Evolutionary conservation across 2,888 invertebrate genomes (phyloP).

Genomic region (Adineta ricciae): DNA sequence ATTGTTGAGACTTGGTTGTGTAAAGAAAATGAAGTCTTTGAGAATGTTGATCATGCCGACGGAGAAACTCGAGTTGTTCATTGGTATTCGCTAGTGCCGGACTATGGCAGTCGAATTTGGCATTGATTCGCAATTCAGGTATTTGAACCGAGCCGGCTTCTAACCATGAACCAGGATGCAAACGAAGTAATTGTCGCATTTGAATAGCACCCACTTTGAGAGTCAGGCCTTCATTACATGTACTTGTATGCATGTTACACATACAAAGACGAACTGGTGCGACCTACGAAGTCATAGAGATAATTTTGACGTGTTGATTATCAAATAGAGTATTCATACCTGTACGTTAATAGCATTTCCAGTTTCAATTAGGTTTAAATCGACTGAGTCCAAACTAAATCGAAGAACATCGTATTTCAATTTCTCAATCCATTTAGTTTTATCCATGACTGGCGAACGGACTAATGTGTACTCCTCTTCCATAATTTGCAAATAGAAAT

Average conservation of each 20-base stretch:
- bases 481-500: background rate
- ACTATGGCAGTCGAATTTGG: background rate
- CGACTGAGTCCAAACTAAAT: conserved; percentile 29
- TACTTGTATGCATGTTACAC: conserved; percentile 27
- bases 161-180: background rate
- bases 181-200: background rate
- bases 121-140: background rate
- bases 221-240: conserved; percentile 28
- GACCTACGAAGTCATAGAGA: background rate
- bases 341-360: conserved; percentile 32
- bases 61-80: conserved; percentile 29
- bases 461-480: conserved; percentile 30
- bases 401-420: conserved; percentile 33
- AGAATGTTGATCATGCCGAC: conserved; percentile 27
- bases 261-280: conserved; percentile 24
- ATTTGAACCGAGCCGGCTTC: background rate
- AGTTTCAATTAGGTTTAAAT: conserved; percentile 25
- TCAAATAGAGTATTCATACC: background rate
- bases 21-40: conserved; percentile 29
- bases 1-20: background rate
- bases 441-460: background rate
- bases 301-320: background rate
- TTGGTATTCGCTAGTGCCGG: background rate
- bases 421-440: conserved; percentile 21
- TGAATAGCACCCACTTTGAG: conserved; percentile 23